A percentile compares a stretch with the other conserved stretches of the same genome.
Conservation (phyloP, 2,888 invertebrate species). For the Aricia artaxerxes region DNA sequence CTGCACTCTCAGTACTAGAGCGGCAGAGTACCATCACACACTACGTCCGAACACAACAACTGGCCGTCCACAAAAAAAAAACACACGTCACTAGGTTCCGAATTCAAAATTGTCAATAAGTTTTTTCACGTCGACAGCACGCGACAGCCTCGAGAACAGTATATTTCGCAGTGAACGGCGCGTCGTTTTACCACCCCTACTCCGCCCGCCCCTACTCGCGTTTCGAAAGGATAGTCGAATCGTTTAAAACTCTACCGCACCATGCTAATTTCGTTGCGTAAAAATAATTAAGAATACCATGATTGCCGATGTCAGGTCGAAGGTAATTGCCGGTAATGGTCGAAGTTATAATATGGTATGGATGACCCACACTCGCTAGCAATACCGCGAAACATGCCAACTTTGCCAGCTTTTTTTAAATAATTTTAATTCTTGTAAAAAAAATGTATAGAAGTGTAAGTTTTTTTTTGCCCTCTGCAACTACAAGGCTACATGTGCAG, state of each 20-base stretch:
- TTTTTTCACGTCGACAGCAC: constrained; percentile 56
- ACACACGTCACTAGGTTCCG: constrained; percentile 47
- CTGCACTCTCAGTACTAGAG: constrained; percentile 70
- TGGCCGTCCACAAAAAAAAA: constrained; percentile 50
- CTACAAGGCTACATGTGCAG: too few species aligned
- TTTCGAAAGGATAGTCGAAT: constrained; percentile 74
- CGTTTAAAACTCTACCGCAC: constrained; percentile 53
- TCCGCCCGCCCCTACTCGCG: constrained; percentile 64
- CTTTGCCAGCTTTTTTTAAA: too few species aligned
- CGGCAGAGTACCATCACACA: constrained; percentile 75
- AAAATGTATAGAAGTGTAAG: too few species aligned
- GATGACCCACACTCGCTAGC: constrained; percentile 3
- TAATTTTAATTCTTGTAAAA: too few species aligned
- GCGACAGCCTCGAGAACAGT: constrained; percentile 62
- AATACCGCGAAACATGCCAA: neutral
- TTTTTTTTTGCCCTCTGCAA: too few species aligned
- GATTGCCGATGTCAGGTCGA: constrained; percentile 1
- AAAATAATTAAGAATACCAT: constrained; percentile 46
- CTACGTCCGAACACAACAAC: constrained; percentile 51
- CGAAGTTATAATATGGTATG: neutral
- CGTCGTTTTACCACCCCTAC: constrained; percentile 77
- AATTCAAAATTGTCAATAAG: constrained; percentile 46
- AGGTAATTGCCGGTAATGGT: neutral
- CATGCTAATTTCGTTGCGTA: constrained; percentile 65
- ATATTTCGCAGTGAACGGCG: constrained; percentile 60